These are phyloP conservation scores for Plecturocebus donacophilus DNA, from an alignment of 2,113 vertebrate genomes.

Conservation along the genomic window DNA sequence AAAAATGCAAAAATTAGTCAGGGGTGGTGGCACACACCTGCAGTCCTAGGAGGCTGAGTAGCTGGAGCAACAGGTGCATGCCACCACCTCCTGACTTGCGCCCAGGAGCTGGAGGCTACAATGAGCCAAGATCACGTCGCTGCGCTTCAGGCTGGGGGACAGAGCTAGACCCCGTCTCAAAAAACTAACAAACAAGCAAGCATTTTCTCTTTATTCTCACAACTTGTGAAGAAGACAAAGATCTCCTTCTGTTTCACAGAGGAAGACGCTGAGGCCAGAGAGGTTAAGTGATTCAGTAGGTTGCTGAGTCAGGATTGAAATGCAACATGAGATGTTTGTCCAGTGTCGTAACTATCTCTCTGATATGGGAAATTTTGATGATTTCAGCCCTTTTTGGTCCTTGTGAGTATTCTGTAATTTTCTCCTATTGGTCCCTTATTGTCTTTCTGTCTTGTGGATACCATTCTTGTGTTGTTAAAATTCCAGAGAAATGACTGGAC, in stretches of 20 bases:
- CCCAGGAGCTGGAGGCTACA: no score
- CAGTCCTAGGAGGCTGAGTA: no score
- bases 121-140: no score
- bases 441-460: neutral
- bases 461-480: constrained; percentile 40
- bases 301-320: neutral
- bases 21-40: no score
- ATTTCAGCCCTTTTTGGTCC: neutral
- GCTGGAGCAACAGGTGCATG: no score
- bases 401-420: neutral
- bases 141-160: no score
- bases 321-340: neutral
- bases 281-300: neutral
- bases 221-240: neutral
- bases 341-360: neutral
- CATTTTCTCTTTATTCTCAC: neutral
- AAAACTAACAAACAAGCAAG: no score
- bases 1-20: no score
- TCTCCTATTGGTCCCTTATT: neutral
- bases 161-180: no score
- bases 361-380: neutral
- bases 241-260: neutral
- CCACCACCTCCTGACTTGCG: no score
- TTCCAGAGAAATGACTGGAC: neutral
- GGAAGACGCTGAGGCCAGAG: neutral